Conservation (phyloP, 1,140 invertebrate species). For the Trachelipus rathkii region DNA sequence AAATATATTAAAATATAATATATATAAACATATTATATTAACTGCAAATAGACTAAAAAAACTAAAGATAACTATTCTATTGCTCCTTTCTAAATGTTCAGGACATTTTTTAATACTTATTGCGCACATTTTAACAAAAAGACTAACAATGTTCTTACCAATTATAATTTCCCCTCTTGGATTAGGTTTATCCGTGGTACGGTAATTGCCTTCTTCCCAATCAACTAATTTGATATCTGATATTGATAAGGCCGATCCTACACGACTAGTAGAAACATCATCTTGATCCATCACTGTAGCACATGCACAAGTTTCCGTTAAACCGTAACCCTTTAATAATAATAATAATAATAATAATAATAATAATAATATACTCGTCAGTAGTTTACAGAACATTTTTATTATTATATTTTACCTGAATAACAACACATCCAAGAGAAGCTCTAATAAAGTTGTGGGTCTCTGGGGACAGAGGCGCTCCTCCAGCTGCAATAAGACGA, state of each 20-base stretch:
- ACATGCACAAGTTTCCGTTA: constrained; percentile 93
- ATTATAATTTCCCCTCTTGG: constrained; percentile 47
- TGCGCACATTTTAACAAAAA: not conserved
- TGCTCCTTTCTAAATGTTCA: no score
- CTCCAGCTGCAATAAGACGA: constrained; percentile 80
- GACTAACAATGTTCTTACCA: constrained; percentile 35
- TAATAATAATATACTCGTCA: no score
- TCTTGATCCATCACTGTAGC: constrained; percentile 75
- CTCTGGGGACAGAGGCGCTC: constrained; percentile 90
- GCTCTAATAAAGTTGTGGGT: constrained; percentile 92
- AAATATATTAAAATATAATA: no score
- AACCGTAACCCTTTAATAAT: constrained; percentile 71
- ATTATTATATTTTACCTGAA: constrained; percentile 61
- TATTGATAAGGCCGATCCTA: constrained; percentile 47
- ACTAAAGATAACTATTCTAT: no score
- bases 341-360: not conserved
- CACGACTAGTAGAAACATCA: constrained; percentile 47
- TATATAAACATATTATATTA: no score
- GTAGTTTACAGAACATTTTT: no score
- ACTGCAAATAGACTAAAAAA: no score
- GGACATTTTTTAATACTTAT: no score
- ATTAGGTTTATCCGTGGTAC: constrained; percentile 46
- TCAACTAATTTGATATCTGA: constrained; percentile 49
- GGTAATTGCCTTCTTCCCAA: constrained; percentile 50
- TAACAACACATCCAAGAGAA: constrained; percentile 82